Percentiles rank a stretch among this genome's conserved stretches.
phyloP scores from a whole-genome alignment of 2,113 vertebrate species.

The Mobula birostris region DNA sequence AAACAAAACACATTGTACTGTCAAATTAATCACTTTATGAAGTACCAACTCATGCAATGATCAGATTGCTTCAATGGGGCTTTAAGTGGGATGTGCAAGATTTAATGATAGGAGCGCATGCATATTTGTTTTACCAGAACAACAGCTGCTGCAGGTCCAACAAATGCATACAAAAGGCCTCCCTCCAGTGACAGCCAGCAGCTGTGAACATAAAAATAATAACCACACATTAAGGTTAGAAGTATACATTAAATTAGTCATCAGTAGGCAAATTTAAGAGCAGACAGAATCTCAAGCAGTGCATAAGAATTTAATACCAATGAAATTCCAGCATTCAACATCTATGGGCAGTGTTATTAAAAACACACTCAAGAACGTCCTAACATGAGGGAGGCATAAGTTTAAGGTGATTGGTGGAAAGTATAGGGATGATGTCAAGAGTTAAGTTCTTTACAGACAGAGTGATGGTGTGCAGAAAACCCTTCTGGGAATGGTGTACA shows the following conservation, averaged over 20 bases:
- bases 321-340: background rate
- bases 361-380: background rate
- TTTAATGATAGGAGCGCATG: background rate
- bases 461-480: no score
- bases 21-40: background rate
- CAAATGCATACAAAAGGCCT: constrained; percentile 93
- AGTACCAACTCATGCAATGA: background rate
- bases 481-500: no score
- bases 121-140: constrained; percentile 72
- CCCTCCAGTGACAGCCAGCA: constrained; percentile 98
- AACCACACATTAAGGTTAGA: constrained; percentile 66
- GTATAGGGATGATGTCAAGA: no score
- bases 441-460: no score
- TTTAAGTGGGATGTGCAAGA: background rate
- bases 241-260: constrained; percentile 52
- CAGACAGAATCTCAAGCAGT: background rate
- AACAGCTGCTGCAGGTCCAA: constrained; percentile 94
- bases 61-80: background rate
- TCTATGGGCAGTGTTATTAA: background rate
- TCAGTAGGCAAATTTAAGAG: background rate
- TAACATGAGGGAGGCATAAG: no score
- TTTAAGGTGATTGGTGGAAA: no score
- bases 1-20: background rate
- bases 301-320: background rate
- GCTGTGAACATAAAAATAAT: constrained; percentile 63